Percentiles rank a stretch among this genome's conserved stretches.
phyloP scores from a whole-genome alignment of 1,140 invertebrate genomes.

The Sarcophaga peregrina region DNA sequence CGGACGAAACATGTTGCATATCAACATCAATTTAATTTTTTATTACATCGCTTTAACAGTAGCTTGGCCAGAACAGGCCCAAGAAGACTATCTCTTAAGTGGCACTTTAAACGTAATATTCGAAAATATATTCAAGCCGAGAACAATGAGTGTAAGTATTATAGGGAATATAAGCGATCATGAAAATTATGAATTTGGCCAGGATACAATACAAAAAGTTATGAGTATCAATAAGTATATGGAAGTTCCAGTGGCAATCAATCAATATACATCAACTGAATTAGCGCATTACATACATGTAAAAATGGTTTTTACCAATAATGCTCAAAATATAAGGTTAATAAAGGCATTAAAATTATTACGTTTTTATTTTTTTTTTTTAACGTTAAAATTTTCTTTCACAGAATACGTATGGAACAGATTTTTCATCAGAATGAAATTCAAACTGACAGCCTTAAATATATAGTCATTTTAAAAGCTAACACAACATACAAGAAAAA shows the following conservation, averaged over 20 bases:
- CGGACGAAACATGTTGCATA: neutral
- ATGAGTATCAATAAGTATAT: neutral
- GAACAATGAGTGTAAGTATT: neutral
- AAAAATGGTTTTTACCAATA: slow-evolving; percentile 2
- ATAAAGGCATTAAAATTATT: neutral
- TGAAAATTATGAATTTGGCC: neutral
- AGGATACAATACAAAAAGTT: neutral
- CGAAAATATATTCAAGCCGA: neutral
- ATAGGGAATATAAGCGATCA: neutral
- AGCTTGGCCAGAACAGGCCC: neutral
- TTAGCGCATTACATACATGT: neutral
- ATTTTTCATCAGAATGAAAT: neutral
- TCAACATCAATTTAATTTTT: too few relatives aligned
- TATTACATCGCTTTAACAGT: neutral
- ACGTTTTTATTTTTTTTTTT: too few relatives aligned
- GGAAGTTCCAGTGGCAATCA: neutral
- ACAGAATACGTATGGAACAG: neutral
- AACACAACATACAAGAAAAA: neutral
- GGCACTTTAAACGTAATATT: neutral
- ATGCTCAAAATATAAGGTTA: neutral
- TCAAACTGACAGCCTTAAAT: neutral
- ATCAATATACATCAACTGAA: neutral
- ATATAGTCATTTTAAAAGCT: neutral
- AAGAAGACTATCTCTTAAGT: neutral
- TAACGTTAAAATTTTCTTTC: neutral